These are phyloP conservation scores for Dromaius novaehollandiae DNA, from an alignment of 2,113 vertebrate genomes.

Conservation along the genomic window DNA sequence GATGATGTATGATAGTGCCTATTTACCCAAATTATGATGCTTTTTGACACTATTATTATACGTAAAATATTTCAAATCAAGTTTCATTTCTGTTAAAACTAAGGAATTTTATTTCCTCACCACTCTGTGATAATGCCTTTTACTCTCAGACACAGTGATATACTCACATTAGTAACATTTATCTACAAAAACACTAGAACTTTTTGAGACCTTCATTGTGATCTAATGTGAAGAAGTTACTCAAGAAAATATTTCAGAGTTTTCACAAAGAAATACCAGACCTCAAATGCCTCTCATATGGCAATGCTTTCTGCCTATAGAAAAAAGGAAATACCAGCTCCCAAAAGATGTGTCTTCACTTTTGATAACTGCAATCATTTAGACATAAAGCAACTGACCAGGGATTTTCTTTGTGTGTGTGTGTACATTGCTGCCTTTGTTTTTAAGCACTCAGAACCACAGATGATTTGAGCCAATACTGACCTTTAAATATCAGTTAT, in stretches of 20 bases:
- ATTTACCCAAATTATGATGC: background rate
- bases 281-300: background rate
- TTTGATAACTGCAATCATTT: slow-evolving; percentile 20
- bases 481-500: slow-evolving; percentile 68
- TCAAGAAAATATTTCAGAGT: accelerated
- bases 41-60: background rate
- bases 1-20: background rate
- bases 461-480: slow-evolving; percentile 46
- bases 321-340: slow-evolving; percentile 46
- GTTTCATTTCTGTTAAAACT: background rate
- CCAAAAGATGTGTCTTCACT: background rate
- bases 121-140: background rate
- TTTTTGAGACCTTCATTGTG: background rate
- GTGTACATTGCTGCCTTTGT: background rate
- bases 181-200: background rate
- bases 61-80: background rate
- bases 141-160: background rate
- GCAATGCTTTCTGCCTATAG: background rate
- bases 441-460: slow-evolving; percentile 28
- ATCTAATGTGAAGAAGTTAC: background rate
- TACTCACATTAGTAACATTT: background rate
- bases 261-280: background rate
- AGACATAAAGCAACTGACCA: slow-evolving; percentile 16
- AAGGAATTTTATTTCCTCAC: background rate
- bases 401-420: background rate